These are phyloP conservation scores for Leucoma salicis DNA, from an alignment of 2,888 invertebrate genomes.

Conservation along the genomic window DNA sequence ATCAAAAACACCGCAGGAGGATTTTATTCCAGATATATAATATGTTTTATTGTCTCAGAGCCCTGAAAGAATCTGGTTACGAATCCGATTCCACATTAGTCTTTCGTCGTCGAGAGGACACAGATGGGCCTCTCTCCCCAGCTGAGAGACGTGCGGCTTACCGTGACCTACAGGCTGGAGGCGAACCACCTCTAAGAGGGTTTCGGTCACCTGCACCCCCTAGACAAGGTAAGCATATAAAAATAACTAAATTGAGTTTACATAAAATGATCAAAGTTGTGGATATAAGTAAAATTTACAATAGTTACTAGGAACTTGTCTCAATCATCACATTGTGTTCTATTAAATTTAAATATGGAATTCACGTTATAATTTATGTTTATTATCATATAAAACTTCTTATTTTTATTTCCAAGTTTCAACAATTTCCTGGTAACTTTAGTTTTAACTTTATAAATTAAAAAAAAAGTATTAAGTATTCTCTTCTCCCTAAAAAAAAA, in stretches of 20 bases:
- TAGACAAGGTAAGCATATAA: slow-evolving; percentile 58
- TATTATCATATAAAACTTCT: no score
- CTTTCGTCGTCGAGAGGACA: slow-evolving; percentile 88
- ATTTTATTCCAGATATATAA: no score
- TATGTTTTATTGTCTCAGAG: slow-evolving; percentile 83
- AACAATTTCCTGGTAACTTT: no score
- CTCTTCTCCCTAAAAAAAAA: no score
- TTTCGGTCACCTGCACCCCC: slow-evolving; percentile 93
- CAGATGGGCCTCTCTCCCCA: slow-evolving; percentile 86
- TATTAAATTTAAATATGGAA: neutral
- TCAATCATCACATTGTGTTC: neutral
- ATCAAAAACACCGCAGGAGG: no score
- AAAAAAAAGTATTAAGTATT: no score
- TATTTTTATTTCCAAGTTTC: no score
- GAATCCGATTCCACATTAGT: slow-evolving; percentile 95
- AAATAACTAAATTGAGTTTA: neutral
- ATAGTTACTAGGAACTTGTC: neutral
- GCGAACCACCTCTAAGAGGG: slow-evolving; percentile 96
- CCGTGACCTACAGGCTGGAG: slow-evolving; percentile 94
- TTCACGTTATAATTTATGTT: no score
- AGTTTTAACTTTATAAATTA: no score
- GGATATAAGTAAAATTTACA: neutral
- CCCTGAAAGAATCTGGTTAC: slow-evolving; percentile 94
- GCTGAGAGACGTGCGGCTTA: slow-evolving; percentile 93
- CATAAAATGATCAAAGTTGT: neutral